Base-by-base conservation (phyloP, 2,888 invertebrate genomes). In the Paralinhomoeus sp. region DNA sequence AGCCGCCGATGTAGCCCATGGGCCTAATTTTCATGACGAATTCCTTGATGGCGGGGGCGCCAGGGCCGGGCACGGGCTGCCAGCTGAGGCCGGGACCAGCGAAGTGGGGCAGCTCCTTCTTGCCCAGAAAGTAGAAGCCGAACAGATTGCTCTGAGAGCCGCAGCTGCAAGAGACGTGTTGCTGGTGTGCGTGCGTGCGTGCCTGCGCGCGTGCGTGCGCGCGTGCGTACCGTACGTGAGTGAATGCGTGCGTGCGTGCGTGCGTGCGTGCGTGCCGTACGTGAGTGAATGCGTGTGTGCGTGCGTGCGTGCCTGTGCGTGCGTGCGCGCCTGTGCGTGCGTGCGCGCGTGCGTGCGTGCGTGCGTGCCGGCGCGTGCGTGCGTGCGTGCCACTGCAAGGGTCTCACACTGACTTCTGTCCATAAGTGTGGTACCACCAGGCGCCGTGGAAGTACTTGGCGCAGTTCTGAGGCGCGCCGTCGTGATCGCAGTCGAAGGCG, bases 351-450 rank as follows among this genome's bases (percentile, higher is more conserved):
- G n/a, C n/a, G n/a, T n/a, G n/a, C n/a, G n/a, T n/a, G n/a, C n/a
- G n/a, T n/a, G n/a, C n/a, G n/a, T n/a, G n/a, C n/a, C n/a, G n/a
- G n/a, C n/a, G n/a, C n/a, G n/a, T n/a, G n/a, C n/a, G n/a, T n/a
- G n/a, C n/a, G n/a, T n/a, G n/a, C n/a, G n/a, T n/a, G n/a, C n/a
- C 2, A 45, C 47, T 2, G n/a, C n/a, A n/a, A n/a, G n/a, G n/a
- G n/a, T n/a, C n/a, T n/a, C n/a, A n/a, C n/a, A n/a, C n/a, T 7
- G 15, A 43, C 43, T 43, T 39, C 7, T 39, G 22, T 7, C 44
- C 44, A 31, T 45, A 47, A 13, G 39, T 47, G 41, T 42, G 45
- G 38, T 45, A 47, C 47, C 47, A 47, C 47, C 47, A 47, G 37
- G 47, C 47, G 37, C 43, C 35, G 43, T 47, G 47, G 35, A 42